Evolutionary conservation across 2,888 invertebrate species (phyloP), one percentile per base, ranked within the genome.

Genomic region (Pterostichus madidus): DNA sequence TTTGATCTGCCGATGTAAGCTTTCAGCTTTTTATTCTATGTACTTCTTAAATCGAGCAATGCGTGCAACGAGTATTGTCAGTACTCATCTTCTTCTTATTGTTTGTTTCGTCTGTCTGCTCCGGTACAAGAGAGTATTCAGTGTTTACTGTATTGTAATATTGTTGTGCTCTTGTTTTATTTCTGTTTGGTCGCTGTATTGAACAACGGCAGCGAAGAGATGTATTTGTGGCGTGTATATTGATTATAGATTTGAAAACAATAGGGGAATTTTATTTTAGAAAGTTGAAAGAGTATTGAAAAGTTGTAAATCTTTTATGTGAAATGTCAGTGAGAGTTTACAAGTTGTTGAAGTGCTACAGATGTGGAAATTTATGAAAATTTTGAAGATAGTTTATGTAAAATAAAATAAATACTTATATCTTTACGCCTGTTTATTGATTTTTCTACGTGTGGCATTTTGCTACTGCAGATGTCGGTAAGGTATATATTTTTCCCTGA

Each of bases 21-120:
- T 59, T 31, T 59, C 59, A 59, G 31, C 11, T 59, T 59, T 31
- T 24, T 31, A 17, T 31, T 59, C 17, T 59, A 6, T 6, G 59
- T 11, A 17, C 15, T 59, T 59, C 59, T 59, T 59, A 59, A 59
- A 59, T 59, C 59, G 59, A 52, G 13, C 52, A 52, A 52, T 52
- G 52, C 31, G 15, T 59, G 11, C 59, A 31, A 59, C 17, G 24
- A 39, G 39, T 39, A 39, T 39, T 39, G 4, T 59, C 59, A 0
- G 2, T 24, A 3, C 13, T 11, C 6, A 0, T 5, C 10, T 52
- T 52, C 10, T n/a, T 52, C n/a, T 52, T 52, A 13, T 52, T 52
- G 52, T 52, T 52, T 52, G n/a, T 52, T 39, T 39, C 39, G 0
- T 39, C 39, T 5, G 1, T 39, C 39, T 8, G 6, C 39, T 39